phyloP scores from a whole-genome alignment of 1,140 invertebrate genomes.

The Zaprionus kolodkinae region DNA sequence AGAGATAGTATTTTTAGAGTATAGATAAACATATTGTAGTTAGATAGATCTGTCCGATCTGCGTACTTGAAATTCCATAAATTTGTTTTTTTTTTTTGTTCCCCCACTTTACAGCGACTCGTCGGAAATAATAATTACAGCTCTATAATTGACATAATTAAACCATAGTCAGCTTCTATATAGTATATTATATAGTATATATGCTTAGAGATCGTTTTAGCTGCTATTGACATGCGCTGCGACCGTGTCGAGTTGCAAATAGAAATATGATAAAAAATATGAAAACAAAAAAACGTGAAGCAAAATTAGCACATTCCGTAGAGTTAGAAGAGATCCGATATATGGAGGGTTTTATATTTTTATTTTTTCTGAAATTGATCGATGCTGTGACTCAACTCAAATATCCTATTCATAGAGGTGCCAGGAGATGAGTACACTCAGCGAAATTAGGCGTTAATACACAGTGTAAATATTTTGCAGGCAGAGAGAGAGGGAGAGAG shows the following conservation, averaged over 20 bases:
- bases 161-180: not conserved
- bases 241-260: not conserved
- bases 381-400: slow-evolving; percentile 21
- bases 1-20: too few species aligned
- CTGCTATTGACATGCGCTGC: not conserved
- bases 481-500: not conserved
- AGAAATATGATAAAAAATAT: not conserved
- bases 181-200: not conserved
- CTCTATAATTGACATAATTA: slow-evolving; percentile 3
- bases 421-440: slow-evolving; percentile 2
- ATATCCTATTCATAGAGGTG: slow-evolving; percentile 5
- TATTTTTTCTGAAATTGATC: too few species aligned
- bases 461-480: slow-evolving; percentile 7
- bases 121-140: not conserved
- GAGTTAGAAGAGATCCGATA: not conserved
- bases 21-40: too few species aligned
- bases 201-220: not conserved
- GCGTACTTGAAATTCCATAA: too few species aligned
- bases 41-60: not conserved
- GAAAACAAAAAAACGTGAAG: not conserved
- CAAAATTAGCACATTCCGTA: slow-evolving; percentile 22
- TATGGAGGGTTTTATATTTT: not conserved
- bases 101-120: too few species aligned
- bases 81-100: too few species aligned
- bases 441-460: slow-evolving; percentile 23